Base-by-base conservation (phyloP, 37 sponge, comb jelly and placozoan species). In the Crambe crambe region DNA sequence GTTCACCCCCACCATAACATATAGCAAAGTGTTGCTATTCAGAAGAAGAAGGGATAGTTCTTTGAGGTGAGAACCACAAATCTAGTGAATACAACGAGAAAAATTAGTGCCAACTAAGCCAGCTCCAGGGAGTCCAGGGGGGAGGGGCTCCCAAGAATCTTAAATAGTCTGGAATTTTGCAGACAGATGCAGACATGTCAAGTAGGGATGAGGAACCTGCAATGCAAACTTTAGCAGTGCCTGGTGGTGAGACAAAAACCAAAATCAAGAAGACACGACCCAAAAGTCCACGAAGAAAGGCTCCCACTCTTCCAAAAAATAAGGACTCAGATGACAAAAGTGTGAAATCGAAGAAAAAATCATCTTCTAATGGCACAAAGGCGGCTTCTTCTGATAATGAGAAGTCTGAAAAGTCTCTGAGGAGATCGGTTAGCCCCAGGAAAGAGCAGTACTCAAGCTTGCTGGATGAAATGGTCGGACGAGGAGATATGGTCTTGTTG, bases 401-500 rank as follows among this genome's bases (percentile, higher is more conserved):
- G 25, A 54, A 27, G 21, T 35, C 26, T 3, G 73, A 72, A 3
- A 42, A 42, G 36, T 63, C 63, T 23, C 23, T 62, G 44, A 15
- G 30, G n/a, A 58, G 42, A 6, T 17, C 21, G 5, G 43, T 76
- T n/a, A 62, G 44, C 38, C 77, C 77, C 9, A 27, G 77, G 6
- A 60, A 62, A 36, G 77, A 76, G 44, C 77, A 76, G 64, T 83
- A 75, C 69, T 41, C 84, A 0, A 74, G 80, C 72, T 72, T 91
- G 18, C 92, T 94, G 26, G 95, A 95, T 29, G 90, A 81, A 71
- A 89, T 78, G 39, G 87, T 80, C 9, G 95, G 95, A 20, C 78
- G 91, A n/a, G 87, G 84, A 36, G 95, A 95, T 71, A 85, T 90
- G 86, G 92, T 95, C 25, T 76, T 95, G 23, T 85, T 95, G 42